Evolutionary conservation across 1,140 invertebrate species (phyloP).

Genomic region (Adelges cooleyi): DNA sequence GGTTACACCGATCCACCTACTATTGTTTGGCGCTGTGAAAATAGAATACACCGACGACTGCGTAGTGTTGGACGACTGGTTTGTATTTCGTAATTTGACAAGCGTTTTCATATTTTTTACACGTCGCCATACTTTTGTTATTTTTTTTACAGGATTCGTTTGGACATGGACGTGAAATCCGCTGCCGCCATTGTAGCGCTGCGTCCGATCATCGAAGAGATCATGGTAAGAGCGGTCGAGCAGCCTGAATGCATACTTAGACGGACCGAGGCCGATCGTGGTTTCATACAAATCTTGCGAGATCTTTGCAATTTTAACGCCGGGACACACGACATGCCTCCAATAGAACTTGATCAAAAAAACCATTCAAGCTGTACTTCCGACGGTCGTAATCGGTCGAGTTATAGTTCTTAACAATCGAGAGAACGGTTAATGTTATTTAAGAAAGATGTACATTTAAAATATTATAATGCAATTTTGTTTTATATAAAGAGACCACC

Average conservation of each 20-base stretch:
- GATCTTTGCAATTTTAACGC: conserved; percentile 60
- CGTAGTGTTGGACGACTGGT: conserved; percentile 75
- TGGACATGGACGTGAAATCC: conserved; percentile 63
- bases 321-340: conserved; percentile 43
- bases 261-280: conserved; percentile 44
- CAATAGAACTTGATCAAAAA: not conserved
- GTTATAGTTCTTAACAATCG: too few species aligned
- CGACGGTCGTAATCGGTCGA: too few species aligned
- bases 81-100: too few species aligned
- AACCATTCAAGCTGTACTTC: too few species aligned
- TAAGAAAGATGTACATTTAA: too few species aligned
- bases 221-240: conserved; percentile 63
- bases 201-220: conserved; percentile 71
- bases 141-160: conserved; percentile 67
- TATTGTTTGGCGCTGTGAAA: conserved; percentile 83
- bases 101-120: too few species aligned
- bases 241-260: conserved; percentile 59
- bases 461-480: too few species aligned
- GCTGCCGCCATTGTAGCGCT: conserved; percentile 75
- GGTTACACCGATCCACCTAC: conserved; percentile 84
- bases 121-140: too few species aligned
- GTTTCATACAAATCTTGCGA: conserved; percentile 49
- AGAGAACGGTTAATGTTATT: too few species aligned
- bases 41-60: conserved; percentile 49
- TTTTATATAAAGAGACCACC: too few species aligned